Percentiles rank a stretch among this genome's conserved stretches.
Evolutionary conservation across 92 coral and sea anemone species (phyloP).

Genomic region (Parazoanthus darwini): DNA sequence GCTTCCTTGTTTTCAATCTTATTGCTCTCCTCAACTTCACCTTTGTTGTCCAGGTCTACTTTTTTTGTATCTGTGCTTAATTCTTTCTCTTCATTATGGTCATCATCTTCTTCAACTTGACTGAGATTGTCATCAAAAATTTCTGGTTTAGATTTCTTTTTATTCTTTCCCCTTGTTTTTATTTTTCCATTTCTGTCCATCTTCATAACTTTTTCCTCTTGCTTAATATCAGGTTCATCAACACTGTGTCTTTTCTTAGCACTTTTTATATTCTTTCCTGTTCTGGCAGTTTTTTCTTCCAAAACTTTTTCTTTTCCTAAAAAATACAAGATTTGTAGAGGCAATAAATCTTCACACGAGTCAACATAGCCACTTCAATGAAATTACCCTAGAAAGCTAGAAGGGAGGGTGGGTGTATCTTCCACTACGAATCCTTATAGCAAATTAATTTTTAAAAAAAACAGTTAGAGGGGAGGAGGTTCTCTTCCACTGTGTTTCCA

Average conservation of each 20-base stretch:
- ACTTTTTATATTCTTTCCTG: neutral
- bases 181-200: slow-evolving; percentile 1
- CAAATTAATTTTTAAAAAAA: too few species aligned
- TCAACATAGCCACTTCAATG: too few species aligned
- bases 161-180: slow-evolving; percentile 2
- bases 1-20: neutral
- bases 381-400: too few species aligned
- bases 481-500: too few species aligned
- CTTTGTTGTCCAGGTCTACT: neutral
- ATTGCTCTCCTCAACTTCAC: slow-evolving; percentile 17
- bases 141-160: neutral
- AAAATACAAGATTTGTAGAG: neutral
- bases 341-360: neutral
- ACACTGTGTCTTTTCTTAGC: neutral
- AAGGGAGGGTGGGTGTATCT: too few species aligned
- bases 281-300: too few species aligned
- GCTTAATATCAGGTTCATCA: neutral
- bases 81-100: neutral
- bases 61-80: slow-evolving; percentile 2
- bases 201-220: slow-evolving; percentile 5
- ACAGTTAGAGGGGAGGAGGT: too few species aligned
- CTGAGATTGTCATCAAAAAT: neutral
- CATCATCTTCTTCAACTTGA: slow-evolving; percentile 1
- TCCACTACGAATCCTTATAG: too few species aligned
- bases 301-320: slow-evolving; percentile 10